Percentiles rank a stretch among this genome's conserved stretches.
Evolutionary conservation across 1,140 invertebrate species (phyloP).

Genomic region (Euura lappo): DNA sequence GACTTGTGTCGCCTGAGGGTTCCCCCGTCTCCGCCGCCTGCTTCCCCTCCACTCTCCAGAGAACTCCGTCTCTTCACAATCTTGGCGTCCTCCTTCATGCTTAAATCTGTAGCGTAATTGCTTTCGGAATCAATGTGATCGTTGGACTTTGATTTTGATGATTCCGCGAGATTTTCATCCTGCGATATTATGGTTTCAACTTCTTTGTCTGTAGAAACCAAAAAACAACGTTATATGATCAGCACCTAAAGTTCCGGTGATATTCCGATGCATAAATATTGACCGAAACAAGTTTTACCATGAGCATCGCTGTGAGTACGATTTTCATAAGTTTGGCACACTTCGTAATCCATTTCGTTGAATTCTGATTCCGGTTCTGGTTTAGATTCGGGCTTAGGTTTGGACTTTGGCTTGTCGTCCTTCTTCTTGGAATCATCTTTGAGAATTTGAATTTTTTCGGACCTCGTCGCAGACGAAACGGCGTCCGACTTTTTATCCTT

Average conservation of each 20-base stretch:
- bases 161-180: conserved; percentile 3
- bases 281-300: neutral
- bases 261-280: neutral
- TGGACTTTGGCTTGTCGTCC: conserved; percentile 10
- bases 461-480: neutral
- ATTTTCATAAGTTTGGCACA: conserved; percentile 4
- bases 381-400: neutral
- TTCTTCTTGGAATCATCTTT: conserved; percentile 15
- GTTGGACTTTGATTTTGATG: conserved; percentile 49
- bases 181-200: neutral
- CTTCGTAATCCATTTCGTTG: conserved; percentile 6
- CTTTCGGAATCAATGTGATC: conserved; percentile 36
- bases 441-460: conserved; percentile 13
- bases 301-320: neutral
- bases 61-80: conserved; percentile 62
- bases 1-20: conserved; percentile 64
- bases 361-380: conserved; percentile 1
- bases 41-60: conserved; percentile 60
- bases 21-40: conserved; percentile 54
- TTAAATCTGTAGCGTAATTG: conserved; percentile 44
- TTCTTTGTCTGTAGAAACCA: neutral
- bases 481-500: conserved; percentile 21
- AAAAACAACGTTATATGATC: neutral
- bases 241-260: neutral
- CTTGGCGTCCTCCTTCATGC: conserved; percentile 26